A percentile compares a stretch with the other conserved stretches of the same genome.
phyloP scores from a whole-genome alignment of 2,113 vertebrate species.

The Campylomormyrus numenius region DNA sequence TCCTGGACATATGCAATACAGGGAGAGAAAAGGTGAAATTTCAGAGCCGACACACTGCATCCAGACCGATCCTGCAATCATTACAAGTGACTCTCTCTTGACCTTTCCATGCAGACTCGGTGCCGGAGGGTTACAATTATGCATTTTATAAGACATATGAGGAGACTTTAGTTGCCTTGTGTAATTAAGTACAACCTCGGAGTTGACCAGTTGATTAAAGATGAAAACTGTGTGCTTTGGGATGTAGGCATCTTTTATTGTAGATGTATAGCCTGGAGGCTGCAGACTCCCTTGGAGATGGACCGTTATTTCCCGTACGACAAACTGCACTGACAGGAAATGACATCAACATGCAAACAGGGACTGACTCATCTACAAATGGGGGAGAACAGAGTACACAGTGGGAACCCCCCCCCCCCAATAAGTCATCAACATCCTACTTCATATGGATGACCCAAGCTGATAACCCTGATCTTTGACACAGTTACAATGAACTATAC shows the following conservation, averaged over 20 bases:
- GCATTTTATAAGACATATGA: background rate
- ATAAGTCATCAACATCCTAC: constrained; percentile 18
- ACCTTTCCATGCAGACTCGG: background rate
- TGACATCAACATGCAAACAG: constrained; percentile 22
- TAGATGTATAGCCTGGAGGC: background rate
- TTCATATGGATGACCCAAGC: background rate
- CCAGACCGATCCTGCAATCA: background rate
- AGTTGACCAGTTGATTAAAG: background rate
- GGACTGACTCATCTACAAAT: constrained; percentile 27
- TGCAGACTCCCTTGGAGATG: background rate
- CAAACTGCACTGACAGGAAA: constrained; percentile 22
- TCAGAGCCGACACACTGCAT: background rate
- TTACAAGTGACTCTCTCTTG: background rate
- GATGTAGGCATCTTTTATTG: background rate
- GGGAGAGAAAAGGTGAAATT: background rate
- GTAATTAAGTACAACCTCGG: background rate
- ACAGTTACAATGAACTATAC: background rate
- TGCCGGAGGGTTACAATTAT: background rate
- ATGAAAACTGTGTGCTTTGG: background rate
- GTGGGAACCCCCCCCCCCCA: background rate
- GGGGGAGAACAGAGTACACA: constrained; percentile 1
- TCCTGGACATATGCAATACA: background rate
- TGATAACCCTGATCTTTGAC: background rate
- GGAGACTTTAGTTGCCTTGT: background rate
- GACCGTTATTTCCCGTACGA: constrained; percentile 13